These are phyloP conservation scores for Barnardius zonarius DNA, from an alignment of 2,113 vertebrate genomes.

Conservation along the genomic window DNA sequence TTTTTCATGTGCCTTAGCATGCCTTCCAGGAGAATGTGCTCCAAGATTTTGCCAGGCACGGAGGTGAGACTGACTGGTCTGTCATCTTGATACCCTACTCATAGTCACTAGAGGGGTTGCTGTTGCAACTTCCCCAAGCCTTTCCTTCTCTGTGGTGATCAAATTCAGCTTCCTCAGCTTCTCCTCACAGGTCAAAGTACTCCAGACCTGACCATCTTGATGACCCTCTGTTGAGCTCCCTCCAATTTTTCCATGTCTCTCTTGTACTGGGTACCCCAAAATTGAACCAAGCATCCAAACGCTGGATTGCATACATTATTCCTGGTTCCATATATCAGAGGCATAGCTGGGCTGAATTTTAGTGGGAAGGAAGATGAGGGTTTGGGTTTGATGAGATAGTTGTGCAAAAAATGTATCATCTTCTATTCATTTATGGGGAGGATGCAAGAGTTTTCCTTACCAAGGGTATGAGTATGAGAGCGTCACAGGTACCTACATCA, in stretches of 20 bases:
- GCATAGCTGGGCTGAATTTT: background rate
- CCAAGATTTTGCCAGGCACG: too few relatives aligned
- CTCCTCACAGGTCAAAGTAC: background rate
- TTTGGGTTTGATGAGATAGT: background rate
- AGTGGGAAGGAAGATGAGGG: background rate
- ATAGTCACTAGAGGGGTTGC: background rate
- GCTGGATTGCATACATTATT: background rate
- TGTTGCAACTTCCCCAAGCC: background rate
- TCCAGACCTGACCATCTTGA: background rate
- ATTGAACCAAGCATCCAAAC: background rate
- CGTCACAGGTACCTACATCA: background rate
- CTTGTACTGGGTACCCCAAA: background rate
- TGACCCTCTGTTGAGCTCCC: background rate
- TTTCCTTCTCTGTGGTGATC: background rate
- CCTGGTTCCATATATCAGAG: background rate
- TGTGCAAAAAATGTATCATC: background rate
- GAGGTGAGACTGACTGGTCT: too few relatives aligned
- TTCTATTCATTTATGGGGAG: background rate
- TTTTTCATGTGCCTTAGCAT: too few relatives aligned
- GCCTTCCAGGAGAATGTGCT: too few relatives aligned
- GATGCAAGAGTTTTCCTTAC: background rate
- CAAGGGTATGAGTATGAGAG: background rate
- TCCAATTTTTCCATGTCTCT: background rate
- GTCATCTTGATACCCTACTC: background rate
- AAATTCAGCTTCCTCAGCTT: background rate